Conservation (phyloP, 37 sponge, comb jelly and placozoan genomes). For the Spongilla lacustris region DNA sequence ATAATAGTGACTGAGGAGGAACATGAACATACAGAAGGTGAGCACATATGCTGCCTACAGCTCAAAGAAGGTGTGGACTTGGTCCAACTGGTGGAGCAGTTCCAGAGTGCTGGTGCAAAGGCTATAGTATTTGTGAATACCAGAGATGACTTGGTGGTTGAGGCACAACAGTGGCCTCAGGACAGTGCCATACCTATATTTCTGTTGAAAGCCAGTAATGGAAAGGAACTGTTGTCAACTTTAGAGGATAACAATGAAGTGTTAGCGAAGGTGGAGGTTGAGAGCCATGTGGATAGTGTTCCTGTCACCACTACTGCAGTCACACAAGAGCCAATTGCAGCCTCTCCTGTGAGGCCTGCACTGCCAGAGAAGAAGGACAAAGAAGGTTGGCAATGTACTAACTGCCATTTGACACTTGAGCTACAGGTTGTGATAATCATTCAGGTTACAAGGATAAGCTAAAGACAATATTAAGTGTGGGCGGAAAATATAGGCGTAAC, state of each 20-base stretch:
- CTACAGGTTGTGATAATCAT: too few species aligned
- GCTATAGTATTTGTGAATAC: slow-evolving; percentile 26
- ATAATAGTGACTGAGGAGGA: too few species aligned
- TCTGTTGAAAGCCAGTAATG: slow-evolving; percentile 32
- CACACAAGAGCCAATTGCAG: too few species aligned
- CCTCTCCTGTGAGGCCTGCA: background rate
- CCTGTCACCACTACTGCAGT: too few species aligned
- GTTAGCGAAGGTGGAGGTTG: slow-evolving; percentile 13
- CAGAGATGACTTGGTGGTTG: background rate
- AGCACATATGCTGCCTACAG: slow-evolving; percentile 1
- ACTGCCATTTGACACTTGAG: too few species aligned
- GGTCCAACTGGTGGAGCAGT: background rate
- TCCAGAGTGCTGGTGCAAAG: background rate
- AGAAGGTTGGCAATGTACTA: background rate
- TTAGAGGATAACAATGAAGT: slow-evolving; percentile 16
- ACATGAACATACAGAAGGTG: background rate
- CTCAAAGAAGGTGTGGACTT: slow-evolving; percentile 12
- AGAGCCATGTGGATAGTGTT: slow-evolving; percentile 1
- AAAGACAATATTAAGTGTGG: background rate
- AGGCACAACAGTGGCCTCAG: background rate
- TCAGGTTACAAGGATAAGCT: too few species aligned
- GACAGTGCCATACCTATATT: slow-evolving; percentile 9
- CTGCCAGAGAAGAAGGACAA: background rate
- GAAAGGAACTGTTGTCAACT: slow-evolving; percentile 6
- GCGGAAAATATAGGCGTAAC: background rate